Evolutionary conservation across 2,888 invertebrate genomes (phyloP).

Genomic region (Sinhomidia bicolor): DNA sequence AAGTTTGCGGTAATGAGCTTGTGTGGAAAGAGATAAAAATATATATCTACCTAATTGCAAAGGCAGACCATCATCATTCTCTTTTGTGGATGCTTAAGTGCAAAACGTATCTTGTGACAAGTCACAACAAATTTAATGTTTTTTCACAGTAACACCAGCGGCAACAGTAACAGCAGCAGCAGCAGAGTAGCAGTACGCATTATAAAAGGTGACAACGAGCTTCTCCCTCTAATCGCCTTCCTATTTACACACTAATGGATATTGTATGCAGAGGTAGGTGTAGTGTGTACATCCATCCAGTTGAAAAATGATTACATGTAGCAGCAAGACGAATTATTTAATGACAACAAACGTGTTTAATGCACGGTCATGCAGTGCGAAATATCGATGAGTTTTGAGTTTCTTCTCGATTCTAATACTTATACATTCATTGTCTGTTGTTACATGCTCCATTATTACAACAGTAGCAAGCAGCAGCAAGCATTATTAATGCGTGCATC

Average conservation of each 20-base stretch:
- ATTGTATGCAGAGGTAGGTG: not conserved
- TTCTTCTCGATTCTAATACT: not conserved
- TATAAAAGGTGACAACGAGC: conserved; percentile 14
- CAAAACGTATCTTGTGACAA: not conserved
- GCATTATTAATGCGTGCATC: conserved; percentile 28
- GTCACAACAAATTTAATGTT: not conserved
- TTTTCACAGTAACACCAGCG: too few species aligned
- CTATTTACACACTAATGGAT: not conserved
- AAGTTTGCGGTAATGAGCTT: conserved; percentile 9
- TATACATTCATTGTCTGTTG: conserved; percentile 1
- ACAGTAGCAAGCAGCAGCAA: conserved; percentile 15
- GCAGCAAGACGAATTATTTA: not conserved
- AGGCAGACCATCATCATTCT: not conserved
- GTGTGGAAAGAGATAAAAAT: not conserved
- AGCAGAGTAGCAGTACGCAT: not conserved
- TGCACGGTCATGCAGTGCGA: conserved; percentile 50
- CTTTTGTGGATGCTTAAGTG: not conserved
- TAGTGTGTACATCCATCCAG: not conserved
- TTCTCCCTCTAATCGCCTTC: not conserved
- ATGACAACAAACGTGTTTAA: conserved; percentile 42
- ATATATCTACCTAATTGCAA: not conserved
- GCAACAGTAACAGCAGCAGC: too few species aligned
- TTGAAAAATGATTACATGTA: not conserved
- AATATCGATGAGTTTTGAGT: conserved; percentile 11
- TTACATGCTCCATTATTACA: not conserved